Conservation (phyloP, 2,113 vertebrate genomes). For the Chamaea fasciata region DNA sequence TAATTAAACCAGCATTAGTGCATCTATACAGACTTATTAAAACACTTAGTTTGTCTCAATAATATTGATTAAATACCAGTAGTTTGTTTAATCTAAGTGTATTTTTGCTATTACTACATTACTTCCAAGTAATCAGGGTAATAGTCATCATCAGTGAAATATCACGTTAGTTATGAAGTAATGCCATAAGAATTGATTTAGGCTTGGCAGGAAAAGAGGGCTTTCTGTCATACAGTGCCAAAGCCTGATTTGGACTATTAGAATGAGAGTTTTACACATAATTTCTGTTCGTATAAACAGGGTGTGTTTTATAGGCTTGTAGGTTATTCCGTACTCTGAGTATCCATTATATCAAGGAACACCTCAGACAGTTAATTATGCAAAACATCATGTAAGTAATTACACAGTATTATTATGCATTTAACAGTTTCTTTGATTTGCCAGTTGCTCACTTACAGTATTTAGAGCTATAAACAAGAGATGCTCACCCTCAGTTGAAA, state of each 20-base stretch:
- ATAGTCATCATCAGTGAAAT: slow-evolving; percentile 86
- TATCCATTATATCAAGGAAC: slow-evolving; percentile 67
- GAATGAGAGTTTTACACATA: slow-evolving; percentile 59
- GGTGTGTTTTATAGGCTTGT: slow-evolving; percentile 67
- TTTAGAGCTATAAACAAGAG: slow-evolving; percentile 72
- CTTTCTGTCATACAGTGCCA: slow-evolving; percentile 48
- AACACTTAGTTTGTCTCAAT: slow-evolving; percentile 78
- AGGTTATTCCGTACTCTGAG: slow-evolving; percentile 45
- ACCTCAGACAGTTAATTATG: slow-evolving; percentile 76
- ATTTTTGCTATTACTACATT: slow-evolving; percentile 84
- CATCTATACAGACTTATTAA: slow-evolving; percentile 75
- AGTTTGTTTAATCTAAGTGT: slow-evolving; percentile 83
- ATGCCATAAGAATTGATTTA: slow-evolving; percentile 96
- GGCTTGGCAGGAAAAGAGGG: slow-evolving; percentile 64
- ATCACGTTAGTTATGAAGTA: slow-evolving; percentile 86
- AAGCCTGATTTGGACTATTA: slow-evolving; percentile 56
- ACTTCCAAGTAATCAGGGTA: slow-evolving; percentile 82
- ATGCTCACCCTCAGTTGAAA: slow-evolving; percentile 62
- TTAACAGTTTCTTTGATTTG: slow-evolving; percentile 79
- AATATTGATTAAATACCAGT: slow-evolving; percentile 79
- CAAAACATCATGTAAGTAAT: slow-evolving; percentile 75
- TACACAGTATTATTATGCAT: slow-evolving; percentile 73
- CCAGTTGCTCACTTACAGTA: slow-evolving; percentile 64
- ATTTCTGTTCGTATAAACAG: slow-evolving; percentile 54
- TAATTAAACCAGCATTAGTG: slow-evolving; percentile 74